Evolutionary conservation across 2,797 vertebrate species (phyloP).

Genomic region (Malacoraja senta): DNA sequence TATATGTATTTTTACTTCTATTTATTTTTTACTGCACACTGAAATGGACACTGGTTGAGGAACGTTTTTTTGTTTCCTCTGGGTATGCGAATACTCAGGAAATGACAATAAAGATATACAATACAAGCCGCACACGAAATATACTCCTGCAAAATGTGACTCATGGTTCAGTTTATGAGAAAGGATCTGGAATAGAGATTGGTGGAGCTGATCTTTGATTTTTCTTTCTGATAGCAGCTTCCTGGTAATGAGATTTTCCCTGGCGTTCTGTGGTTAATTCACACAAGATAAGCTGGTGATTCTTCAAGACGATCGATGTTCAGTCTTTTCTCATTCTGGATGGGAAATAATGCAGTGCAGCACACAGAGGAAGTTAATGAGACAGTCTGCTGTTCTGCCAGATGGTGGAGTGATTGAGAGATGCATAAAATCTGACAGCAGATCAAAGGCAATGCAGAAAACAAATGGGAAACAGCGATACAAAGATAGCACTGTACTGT

Average conservation of each 20-base stretch:
- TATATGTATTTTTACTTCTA: too few relatives aligned
- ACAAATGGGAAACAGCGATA: background rate
- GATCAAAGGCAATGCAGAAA: slow-evolving; percentile 18
- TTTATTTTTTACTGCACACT: too few relatives aligned
- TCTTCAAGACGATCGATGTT: slow-evolving; percentile 12
- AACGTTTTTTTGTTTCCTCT: too few relatives aligned
- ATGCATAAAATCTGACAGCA: background rate
- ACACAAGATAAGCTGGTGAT: background rate
- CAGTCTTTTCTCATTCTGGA: background rate
- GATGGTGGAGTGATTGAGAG: background rate
- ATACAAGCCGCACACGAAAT: background rate
- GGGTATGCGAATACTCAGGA: too few relatives aligned
- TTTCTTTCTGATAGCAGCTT: background rate
- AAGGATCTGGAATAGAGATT: background rate
- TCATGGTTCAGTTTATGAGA: background rate
- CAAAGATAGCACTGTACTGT: background rate
- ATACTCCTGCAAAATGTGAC: background rate
- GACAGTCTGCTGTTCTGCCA: background rate
- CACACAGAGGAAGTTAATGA: background rate
- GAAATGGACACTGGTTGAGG: too few relatives aligned
- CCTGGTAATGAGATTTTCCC: background rate
- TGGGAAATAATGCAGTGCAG: background rate
- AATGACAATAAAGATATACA: too few relatives aligned
- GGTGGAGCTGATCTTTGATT: background rate
- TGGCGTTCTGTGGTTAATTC: background rate